Evolutionary conservation across 2,888 invertebrate species (phyloP), one percentile per base, ranked within the genome.

Genomic region (Diaphora mendica): DNA sequence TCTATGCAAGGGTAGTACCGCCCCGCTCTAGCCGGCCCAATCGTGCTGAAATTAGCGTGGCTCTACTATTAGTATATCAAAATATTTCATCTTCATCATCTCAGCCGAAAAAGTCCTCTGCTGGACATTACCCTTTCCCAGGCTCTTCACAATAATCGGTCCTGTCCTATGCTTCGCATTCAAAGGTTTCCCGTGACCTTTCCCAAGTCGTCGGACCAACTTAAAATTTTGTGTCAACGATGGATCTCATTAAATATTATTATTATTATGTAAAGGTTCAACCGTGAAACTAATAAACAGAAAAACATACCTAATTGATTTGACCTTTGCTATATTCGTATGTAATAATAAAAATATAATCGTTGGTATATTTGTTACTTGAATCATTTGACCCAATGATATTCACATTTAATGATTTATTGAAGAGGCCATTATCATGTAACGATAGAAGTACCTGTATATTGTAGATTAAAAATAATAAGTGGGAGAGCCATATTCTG

Each of bases 311-410:
- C 62, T 62, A 62, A 62, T 62, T 62, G 30, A 17, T 62, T 62
- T 62, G 30, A 62, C 17, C 15, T 62, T 62, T 62, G 17, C 62
- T 30, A 17, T 30, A 62, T 30, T 62, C 2, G 30, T 62, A 8
- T 62, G 62, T 62, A 62, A 30, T 30, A 62, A 30, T 62, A 62
- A n/a, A n/a, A n/a, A 62, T 62, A 62, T 62, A 59, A 59, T 30
- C 30, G 30, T 62, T 30, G 15, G 62, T 62, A 15, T 2, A 7
- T 62, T 30, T 62, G 17, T 62, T 62, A 62, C 62, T 62, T 17
- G 26, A 62, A 17, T 62, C 17, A 30, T 62, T 62, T 30, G 62
- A 62, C 62, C 62, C 62, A 62, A 17, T 62, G 62, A 30, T 62
- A 62, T 62, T 62, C 30, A 62, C 62, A 62, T 62, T 30, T 62